Evolutionary conservation across 1,140 invertebrate genomes (phyloP).

Genomic region (Nixonia krombeini): DNA sequence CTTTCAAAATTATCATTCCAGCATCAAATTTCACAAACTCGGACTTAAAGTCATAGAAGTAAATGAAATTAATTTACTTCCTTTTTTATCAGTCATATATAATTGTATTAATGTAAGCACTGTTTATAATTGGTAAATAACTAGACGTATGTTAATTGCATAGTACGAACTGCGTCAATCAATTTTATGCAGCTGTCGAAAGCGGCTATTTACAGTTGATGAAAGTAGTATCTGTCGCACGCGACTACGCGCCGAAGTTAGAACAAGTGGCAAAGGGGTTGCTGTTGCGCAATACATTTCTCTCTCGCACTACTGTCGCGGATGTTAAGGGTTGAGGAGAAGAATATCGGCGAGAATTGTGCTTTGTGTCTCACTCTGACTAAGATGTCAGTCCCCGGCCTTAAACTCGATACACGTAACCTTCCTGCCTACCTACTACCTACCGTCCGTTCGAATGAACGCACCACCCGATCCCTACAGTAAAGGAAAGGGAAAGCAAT

Average conservation of each 20-base stretch:
- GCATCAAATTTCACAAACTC: no score
- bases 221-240: no score
- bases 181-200: no score
- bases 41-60: no score
- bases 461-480: constrained; percentile 46
- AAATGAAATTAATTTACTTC: no score
- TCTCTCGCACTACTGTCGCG: neutral
- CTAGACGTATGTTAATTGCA: no score
- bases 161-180: no score
- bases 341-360: constrained; percentile 42
- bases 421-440: constrained; percentile 48
- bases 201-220: no score
- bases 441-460: constrained; percentile 46
- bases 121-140: no score
- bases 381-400: constrained; percentile 63
- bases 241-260: neutral
- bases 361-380: constrained; percentile 45
- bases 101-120: no score
- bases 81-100: no score
- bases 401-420: constrained; percentile 43
- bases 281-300: neutral
- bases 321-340: constrained; percentile 28
- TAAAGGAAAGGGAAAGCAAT: constrained; percentile 56
- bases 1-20: no score
- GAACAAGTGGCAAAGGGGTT: constrained; percentile 6